These are phyloP conservation scores for Chloropsis cyanopogon DNA, from an alignment of 2,113 vertebrate genomes.

Conservation along the genomic window DNA sequence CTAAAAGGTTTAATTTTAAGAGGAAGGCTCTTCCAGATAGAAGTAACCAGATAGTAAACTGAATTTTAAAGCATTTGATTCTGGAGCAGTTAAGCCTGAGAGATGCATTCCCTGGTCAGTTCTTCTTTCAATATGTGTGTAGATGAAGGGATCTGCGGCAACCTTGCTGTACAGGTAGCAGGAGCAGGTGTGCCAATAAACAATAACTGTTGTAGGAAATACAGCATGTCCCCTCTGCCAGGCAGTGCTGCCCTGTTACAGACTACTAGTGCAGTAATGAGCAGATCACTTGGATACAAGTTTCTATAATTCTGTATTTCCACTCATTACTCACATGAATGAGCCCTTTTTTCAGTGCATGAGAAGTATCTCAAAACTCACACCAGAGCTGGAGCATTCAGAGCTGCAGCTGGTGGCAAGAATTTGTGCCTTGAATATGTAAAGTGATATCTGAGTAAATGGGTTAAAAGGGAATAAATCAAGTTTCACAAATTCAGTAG, in stretches of 20 bases:
- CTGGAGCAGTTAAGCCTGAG: neutral
- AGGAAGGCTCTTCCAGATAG: neutral
- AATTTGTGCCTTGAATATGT: neutral
- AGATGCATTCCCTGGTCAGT: neutral
- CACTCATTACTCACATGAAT: accelerated
- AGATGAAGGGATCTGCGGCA: neutral
- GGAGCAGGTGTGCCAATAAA: neutral
- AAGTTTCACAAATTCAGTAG: neutral
- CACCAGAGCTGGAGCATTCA: neutral
- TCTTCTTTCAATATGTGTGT: neutral
- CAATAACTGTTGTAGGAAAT: neutral
- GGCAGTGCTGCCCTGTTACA: neutral
- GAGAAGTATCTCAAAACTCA: neutral
- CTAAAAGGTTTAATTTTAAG: neutral
- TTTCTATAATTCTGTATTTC: neutral
- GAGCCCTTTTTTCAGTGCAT: neutral
- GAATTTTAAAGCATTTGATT: neutral
- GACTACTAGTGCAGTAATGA: no score
- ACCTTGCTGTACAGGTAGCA: neutral
- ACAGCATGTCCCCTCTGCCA: no score
- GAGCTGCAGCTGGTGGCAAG: neutral
- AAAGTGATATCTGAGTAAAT: neutral
- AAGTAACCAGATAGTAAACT: neutral
- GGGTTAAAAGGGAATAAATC: neutral
- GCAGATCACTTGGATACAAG: neutral